Percentiles rank a stretch among this genome's conserved stretches.
Evolutionary conservation across 2,113 vertebrate species (phyloP).

Genomic region (Epinephelus moara): DNA sequence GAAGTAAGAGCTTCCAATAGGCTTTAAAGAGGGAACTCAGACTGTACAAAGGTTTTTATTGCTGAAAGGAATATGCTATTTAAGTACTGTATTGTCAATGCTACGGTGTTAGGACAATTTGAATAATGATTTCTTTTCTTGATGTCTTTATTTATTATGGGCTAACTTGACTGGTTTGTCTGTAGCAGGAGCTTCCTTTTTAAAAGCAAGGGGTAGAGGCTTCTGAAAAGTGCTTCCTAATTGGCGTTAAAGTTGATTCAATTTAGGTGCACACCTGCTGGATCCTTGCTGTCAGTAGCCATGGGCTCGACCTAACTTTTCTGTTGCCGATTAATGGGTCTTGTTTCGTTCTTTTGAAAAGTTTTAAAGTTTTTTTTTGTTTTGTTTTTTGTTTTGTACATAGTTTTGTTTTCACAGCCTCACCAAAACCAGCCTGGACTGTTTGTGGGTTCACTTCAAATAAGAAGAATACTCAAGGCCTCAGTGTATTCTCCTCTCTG

Average conservation of each 20-base stretch:
- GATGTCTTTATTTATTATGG: background rate
- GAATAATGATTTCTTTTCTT: background rate
- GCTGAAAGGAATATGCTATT: too few species aligned
- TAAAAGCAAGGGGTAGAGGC: background rate
- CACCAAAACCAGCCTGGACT: background rate
- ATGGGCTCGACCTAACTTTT: background rate
- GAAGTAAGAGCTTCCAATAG: too few species aligned
- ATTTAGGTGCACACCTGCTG: background rate
- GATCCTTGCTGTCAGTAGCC: background rate
- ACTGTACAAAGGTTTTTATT: too few species aligned
- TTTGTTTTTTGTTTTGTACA: background rate
- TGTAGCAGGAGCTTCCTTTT: conserved; percentile 1
- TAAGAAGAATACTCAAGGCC: background rate
- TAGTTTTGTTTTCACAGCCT: background rate
- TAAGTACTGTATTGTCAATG: too few species aligned
- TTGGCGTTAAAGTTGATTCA: background rate
- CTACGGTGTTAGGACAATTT: too few species aligned
- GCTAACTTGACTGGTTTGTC: background rate
- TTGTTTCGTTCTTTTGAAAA: background rate
- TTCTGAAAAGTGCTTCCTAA: background rate
- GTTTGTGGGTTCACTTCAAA: background rate
- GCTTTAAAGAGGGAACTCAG: too few species aligned
- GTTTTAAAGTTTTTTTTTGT: background rate
- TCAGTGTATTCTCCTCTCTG: background rate
- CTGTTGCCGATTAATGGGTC: background rate